Conservation (phyloP, 2,113 vertebrate species). For the human region GRCh38 chr1:59977001-59977500, state of each 20-base stretch:
- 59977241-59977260: background rate
- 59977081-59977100: background rate
- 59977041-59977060: background rate
- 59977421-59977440: background rate
- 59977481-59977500: background rate
- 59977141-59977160: background rate
- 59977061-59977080: background rate
- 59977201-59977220: background rate
- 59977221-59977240: background rate
- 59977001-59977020: conserved; percentile 43
- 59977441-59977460: background rate
- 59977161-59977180: background rate
- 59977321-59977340: background rate
- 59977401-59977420: background rate
- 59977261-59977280: background rate
- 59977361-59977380: background rate
- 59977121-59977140: background rate
- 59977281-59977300: background rate
- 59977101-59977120: background rate
- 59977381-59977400: background rate
- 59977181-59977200: background rate
- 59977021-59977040: background rate
- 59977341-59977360: background rate
- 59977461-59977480: background rate
- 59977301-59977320: background rate